phyloP scores from a whole-genome alignment of 2,797 vertebrate genomes.

The Denticeps clupeoides region DNA sequence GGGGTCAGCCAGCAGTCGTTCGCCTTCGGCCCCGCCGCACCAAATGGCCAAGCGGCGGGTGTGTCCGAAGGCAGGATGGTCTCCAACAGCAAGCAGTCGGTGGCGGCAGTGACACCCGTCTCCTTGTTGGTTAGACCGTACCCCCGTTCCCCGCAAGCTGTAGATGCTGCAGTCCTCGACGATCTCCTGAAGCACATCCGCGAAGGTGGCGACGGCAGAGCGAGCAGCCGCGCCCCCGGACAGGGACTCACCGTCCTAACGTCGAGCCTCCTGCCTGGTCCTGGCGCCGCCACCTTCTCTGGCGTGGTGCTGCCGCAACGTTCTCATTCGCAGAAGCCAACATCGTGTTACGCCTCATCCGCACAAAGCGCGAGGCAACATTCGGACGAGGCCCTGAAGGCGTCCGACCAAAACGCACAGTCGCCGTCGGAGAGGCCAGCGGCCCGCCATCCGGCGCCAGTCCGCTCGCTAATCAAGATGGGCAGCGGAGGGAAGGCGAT shows the following conservation, averaged over 20 bases:
- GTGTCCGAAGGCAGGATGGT: conserved; percentile 42
- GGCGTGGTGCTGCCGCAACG: background rate
- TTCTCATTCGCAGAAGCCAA: conserved; percentile 37
- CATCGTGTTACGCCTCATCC: conserved; percentile 47
- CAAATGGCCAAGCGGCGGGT: conserved; percentile 25
- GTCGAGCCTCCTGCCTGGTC: conserved; percentile 28
- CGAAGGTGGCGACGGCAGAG: conserved; percentile 39
- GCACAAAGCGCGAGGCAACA: conserved; percentile 47
- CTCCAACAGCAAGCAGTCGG: conserved; percentile 36
- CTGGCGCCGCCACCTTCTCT: background rate
- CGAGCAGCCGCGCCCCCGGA: conserved; percentile 44
- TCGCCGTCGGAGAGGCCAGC: conserved; percentile 26
- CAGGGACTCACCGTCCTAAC: conserved; percentile 49
- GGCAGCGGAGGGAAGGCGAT: conserved; percentile 36
- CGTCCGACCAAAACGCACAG: conserved; percentile 24
- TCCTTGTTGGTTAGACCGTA: conserved; percentile 42
- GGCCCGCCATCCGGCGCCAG: conserved; percentile 38
- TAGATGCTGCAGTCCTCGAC: conserved; percentile 68
- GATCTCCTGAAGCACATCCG: conserved; percentile 71
- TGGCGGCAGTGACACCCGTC: background rate
- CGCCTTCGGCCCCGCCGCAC: conserved; percentile 42
- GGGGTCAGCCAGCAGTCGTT: conserved; percentile 40
- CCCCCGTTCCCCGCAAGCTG: conserved; percentile 48
- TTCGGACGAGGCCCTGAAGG: conserved; percentile 46
- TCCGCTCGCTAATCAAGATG: conserved; percentile 60